Evolutionary conservation across 2,888 invertebrate species (phyloP).

Genomic region (Drepanosiphum platanoidis): DNA sequence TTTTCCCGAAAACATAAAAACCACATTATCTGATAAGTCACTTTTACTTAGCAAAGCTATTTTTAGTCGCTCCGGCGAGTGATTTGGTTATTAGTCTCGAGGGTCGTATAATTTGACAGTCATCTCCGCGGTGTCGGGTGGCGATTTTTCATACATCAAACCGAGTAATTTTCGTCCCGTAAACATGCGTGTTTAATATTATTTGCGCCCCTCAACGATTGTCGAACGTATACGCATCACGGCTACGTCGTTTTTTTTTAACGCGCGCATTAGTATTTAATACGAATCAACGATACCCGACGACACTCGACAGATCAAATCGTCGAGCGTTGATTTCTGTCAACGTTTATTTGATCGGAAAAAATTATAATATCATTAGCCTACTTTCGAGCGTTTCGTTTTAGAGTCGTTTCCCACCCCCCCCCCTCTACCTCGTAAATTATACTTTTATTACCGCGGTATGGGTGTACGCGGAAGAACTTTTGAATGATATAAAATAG

Average conservation of each 20-base stretch:
- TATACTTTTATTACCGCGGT: neutral
- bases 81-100: conserved; percentile 31
- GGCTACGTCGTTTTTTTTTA: neutral
- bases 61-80: neutral
- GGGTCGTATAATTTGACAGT: conserved; percentile 20
- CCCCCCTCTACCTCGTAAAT: neutral
- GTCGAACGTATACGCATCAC: neutral
- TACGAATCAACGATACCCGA: too few species aligned
- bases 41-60: conserved; percentile 31
- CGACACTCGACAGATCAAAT: too few species aligned
- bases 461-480: neutral
- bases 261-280: too few species aligned
- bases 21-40: conserved; percentile 32
- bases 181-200: neutral
- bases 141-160: neutral
- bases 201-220: neutral
- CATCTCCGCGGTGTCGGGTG: neutral
- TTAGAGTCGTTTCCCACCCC: neutral
- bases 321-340: neutral
- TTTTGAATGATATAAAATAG: neutral
- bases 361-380: neutral
- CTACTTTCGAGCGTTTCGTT: neutral
- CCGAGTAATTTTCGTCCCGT: neutral
- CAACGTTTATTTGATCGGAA: neutral
- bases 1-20: conserved; percentile 38